Evolutionary conservation across 37 sponge, comb jelly and placozoan species (phyloP).

Genomic region (Chondrilla cf. caribensis): DNA sequence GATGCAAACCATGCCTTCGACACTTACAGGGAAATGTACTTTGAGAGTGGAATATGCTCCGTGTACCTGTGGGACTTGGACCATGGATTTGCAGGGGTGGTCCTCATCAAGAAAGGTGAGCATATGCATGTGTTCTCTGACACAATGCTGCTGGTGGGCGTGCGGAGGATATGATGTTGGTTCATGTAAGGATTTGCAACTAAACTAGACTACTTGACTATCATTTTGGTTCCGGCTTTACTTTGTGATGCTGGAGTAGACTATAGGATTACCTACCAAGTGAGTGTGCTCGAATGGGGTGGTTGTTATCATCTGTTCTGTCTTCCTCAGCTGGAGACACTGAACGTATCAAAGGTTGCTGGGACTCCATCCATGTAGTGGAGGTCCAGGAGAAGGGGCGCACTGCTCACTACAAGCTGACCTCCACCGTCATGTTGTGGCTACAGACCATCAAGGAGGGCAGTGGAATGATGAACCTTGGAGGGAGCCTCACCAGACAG

Average conservation of each 20-base stretch:
- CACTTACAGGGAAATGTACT: slow-evolving; percentile 94
- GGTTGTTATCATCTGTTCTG: background rate
- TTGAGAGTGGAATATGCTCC: slow-evolving; percentile 92
- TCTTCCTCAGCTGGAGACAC: slow-evolving; percentile 71
- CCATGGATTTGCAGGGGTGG: slow-evolving; percentile 92
- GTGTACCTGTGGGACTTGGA: slow-evolving; percentile 98
- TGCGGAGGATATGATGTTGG: background rate
- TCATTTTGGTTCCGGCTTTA: too few relatives aligned
- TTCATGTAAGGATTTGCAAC: too few relatives aligned
- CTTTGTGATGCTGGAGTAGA: too few relatives aligned
- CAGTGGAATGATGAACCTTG: slow-evolving; percentile 95
- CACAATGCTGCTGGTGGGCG: background rate
- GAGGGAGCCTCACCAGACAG: slow-evolving; percentile 91
- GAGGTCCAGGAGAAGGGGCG: slow-evolving; percentile 94
- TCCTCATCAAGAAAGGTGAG: slow-evolving; percentile 89
- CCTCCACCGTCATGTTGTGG: slow-evolving; percentile 98
- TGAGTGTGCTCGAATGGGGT: too few relatives aligned
- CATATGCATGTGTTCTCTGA: background rate
- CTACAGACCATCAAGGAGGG: slow-evolving; percentile 85
- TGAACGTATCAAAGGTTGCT: slow-evolving; percentile 92
- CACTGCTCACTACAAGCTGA: slow-evolving; percentile 94
- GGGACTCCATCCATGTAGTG: slow-evolving; percentile 98
- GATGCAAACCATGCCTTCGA: slow-evolving; percentile 96
- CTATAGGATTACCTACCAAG: too few relatives aligned
- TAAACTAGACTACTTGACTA: too few relatives aligned